These are phyloP conservation scores for Seira musarum DNA, from an alignment of 2,888 invertebrate genomes.

Conservation along the genomic window DNA sequence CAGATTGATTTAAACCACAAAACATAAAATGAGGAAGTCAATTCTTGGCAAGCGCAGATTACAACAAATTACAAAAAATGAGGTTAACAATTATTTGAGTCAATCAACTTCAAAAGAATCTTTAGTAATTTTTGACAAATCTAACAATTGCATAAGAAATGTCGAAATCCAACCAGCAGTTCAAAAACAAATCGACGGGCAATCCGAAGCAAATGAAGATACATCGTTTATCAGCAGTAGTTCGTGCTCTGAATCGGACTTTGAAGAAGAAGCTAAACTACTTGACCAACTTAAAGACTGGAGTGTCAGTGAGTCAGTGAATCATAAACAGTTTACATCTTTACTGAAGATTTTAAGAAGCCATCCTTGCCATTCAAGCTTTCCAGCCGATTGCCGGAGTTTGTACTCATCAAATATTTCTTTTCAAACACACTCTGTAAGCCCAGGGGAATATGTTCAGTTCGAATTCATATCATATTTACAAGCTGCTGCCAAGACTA, in stretches of 20 bases:
- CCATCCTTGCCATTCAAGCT: background rate
- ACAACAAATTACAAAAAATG: slow-evolving; percentile 17
- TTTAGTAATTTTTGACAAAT: too few species aligned
- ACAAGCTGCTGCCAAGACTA: background rate
- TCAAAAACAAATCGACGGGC: background rate
- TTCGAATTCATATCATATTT: background rate
- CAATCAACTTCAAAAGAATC: too few species aligned
- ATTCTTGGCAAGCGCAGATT: background rate
- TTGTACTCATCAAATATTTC: background rate
- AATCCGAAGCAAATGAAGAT: too few species aligned
- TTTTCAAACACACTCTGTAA: background rate
- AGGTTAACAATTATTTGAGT: background rate
- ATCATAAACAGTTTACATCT: slow-evolving; percentile 8
- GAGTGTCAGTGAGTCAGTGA: background rate
- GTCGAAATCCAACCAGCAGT: background rate
- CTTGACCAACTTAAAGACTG: background rate
- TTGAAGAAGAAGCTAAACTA: background rate
- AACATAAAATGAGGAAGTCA: background rate
- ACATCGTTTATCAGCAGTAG: too few species aligned
- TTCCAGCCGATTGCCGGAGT: slow-evolving; percentile 16
- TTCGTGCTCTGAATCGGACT: too few species aligned
- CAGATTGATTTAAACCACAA: too few species aligned
- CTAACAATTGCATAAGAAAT: too few species aligned
- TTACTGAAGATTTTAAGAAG: slow-evolving; percentile 12
- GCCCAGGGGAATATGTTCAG: background rate